A percentile compares a stretch with the other conserved stretches of the same genome.
Conservation (phyloP, 2,797 vertebrate species). For the Nothura maculosa region DNA sequence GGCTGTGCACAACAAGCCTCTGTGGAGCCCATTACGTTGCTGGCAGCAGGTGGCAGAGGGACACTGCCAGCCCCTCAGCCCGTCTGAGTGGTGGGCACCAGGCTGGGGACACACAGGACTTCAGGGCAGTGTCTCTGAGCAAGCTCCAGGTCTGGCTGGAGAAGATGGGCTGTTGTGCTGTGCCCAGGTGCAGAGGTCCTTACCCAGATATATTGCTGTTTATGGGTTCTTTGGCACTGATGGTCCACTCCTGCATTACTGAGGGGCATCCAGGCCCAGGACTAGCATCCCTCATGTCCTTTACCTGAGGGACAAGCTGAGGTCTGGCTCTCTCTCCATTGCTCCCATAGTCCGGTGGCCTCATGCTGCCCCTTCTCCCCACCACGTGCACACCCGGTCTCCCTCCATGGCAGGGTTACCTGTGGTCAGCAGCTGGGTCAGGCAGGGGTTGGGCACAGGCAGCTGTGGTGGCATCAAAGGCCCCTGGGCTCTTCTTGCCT, state of each 20-base stretch:
- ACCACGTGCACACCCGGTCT: fast-evolving
- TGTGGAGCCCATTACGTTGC: neutral
- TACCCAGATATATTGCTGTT: neutral
- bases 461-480: neutral
- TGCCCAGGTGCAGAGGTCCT: neutral
- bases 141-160: neutral
- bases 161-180: fast-evolving
- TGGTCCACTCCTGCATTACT: fast-evolving
- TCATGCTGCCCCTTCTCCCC: neutral
- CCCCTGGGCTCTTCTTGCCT: slow-evolving; percentile 20
- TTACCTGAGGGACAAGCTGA: fast-evolving
- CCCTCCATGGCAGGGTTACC: slow-evolving; percentile 33
- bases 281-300: neutral
- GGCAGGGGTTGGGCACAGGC: slow-evolving; percentile 77
- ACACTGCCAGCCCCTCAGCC: neutral
- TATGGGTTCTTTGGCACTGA: neutral
- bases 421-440: slow-evolving; percentile 86
- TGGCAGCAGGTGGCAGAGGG: fast-evolving
- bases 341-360: neutral
- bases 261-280: neutral
- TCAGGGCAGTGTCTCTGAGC: fast-evolving
- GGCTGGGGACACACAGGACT: neutral
- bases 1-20: neutral
- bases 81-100: fast-evolving
- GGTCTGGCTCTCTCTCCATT: fast-evolving